Base-by-base conservation (phyloP, 2,113 vertebrate genomes). In the Gymnogyps californianus region DNA sequence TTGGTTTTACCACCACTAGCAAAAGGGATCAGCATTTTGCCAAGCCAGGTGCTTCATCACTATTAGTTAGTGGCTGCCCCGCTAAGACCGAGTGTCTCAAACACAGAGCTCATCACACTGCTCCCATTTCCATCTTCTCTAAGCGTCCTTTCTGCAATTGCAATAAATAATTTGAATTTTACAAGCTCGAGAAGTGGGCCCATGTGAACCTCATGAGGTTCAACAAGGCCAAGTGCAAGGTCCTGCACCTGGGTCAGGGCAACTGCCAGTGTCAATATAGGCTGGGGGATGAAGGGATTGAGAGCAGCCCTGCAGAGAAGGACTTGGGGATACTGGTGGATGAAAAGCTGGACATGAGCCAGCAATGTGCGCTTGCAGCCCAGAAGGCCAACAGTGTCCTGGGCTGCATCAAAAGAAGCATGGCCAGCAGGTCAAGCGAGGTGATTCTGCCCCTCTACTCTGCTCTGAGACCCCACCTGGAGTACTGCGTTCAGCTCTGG, bases 111-210 rank as follows among this genome's bases (percentile, higher is more conserved):
- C 34, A 61, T 19, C 38, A 28, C 1, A 1, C 22, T 47, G 46
- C 29, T 38, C 10, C 40, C 15, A 32, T 55, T 74, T 55, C 46
- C 22, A 31, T 62, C 38, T 32, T 69, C 61, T 47, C 38, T 62
- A 49, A 47, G 14, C 11, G n/a, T 34, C 20, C 20, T 52, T 86
- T 66, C 59, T 29, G 16, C 13, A 28, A 59, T 26, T n/a, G 31
- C 6, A 70, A 65, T 36, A 40, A 66, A 66, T 25, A 31, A 19
- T 44, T 65, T 44, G 12, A 40, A 40, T 10, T 59, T 69, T 40
- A 65, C 21, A 19, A 36, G 32, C 40, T 40, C 1, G 0, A 40
- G 14, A 75, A 47, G 3, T 28, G 9, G 7, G 11, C 10, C 10
- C 4, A 7, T 18, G 22, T 40, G 51, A 66, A 75, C 22, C 14